These are phyloP conservation scores for Drosophila aff. DNA, from an alignment of 1,140 invertebrate species.

Conservation along the genomic window DNA sequence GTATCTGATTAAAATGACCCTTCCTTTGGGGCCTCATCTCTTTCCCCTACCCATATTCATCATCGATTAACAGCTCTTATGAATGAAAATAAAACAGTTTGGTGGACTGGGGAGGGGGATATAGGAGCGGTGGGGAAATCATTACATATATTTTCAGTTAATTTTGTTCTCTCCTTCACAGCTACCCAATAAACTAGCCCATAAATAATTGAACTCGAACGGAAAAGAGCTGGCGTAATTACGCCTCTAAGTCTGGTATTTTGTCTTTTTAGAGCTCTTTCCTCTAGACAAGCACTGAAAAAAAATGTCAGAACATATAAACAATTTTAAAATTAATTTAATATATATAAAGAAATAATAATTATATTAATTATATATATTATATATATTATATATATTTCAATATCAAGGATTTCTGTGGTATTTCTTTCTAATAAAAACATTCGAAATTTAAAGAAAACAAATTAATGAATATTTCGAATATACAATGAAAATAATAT, in stretches of 20 bases:
- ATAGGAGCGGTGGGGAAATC: background rate
- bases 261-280: constrained; percentile 30
- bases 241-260: constrained; percentile 28
- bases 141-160: constrained; percentile 53
- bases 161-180: constrained; percentile 46
- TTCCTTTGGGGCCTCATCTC: background rate
- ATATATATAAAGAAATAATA: background rate
- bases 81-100: constrained; percentile 53
- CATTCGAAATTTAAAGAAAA: too few species aligned
- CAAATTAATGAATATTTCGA: too few species aligned
- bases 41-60: constrained; percentile 24
- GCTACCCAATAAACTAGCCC: constrained; percentile 68
- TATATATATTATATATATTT: too few species aligned
- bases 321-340: background rate
- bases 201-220: constrained; percentile 79
- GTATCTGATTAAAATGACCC: too few species aligned
- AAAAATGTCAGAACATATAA: background rate
- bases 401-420: background rate
- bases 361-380: too few species aligned
- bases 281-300: constrained; percentile 1
- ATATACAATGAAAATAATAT: too few species aligned
- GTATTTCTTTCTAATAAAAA: background rate
- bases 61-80: constrained; percentile 70
- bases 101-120: background rate
- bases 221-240: constrained; percentile 70